Conservation (phyloP, 2,113 vertebrate genomes). For the Abramis brama region DNA sequence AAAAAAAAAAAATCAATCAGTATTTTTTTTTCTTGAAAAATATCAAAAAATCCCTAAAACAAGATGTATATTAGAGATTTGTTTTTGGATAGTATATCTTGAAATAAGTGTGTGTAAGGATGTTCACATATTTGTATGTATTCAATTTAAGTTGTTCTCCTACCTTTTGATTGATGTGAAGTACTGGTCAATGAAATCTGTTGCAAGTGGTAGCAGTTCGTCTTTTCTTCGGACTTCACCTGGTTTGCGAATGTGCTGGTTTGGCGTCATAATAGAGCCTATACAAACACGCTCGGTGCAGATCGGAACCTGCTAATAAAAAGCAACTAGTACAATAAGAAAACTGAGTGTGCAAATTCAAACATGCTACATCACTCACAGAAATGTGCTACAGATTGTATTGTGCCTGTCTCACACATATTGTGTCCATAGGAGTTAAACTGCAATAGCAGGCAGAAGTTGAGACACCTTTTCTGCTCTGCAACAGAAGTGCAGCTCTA, state of each 20-base stretch:
- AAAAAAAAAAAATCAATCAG: background rate
- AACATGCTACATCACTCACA: background rate
- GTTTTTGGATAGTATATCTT: background rate
- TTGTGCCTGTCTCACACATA: conserved; percentile 1
- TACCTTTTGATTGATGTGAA: conserved; percentile 96
- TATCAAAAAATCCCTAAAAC: no score
- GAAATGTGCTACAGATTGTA: conserved; percentile 1
- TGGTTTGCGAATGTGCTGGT: conserved; percentile 77
- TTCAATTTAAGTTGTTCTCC: conserved; percentile 31
- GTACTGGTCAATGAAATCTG: conserved; percentile 97
- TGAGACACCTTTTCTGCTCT: background rate
- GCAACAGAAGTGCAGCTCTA: background rate
- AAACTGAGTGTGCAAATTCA: background rate
- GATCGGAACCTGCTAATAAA: conserved; percentile 76
- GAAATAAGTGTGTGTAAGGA: background rate
- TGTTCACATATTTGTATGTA: background rate
- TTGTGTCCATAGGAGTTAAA: background rate
- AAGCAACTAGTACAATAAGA: background rate
- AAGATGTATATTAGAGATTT: no score
- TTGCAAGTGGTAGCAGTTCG: conserved; percentile 87
- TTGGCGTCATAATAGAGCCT: conserved; percentile 88
- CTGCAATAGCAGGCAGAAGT: background rate
- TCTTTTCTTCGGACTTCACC: conserved; percentile 85
- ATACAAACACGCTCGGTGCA: conserved; percentile 88
- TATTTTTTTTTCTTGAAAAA: background rate